These are phyloP conservation scores for Mustelus asterias DNA, from an alignment of 2,113 vertebrate species.

Conservation along the genomic window DNA sequence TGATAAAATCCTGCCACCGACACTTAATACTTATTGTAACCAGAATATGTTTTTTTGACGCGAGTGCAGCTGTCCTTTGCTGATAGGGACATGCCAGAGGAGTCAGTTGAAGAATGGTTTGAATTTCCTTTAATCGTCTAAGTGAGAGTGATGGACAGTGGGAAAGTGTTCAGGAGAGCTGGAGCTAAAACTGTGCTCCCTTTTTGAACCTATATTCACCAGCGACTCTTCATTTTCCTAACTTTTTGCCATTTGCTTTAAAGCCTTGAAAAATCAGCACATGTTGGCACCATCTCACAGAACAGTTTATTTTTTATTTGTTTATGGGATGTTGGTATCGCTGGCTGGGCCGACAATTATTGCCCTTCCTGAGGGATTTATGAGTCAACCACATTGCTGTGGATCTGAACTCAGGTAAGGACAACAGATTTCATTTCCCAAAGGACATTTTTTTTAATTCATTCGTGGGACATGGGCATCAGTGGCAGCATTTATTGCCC, in stretches of 20 bases:
- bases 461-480: too few relatives aligned
- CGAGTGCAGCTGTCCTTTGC: slow-evolving; percentile 23
- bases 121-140: slow-evolving; percentile 22
- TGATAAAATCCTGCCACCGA: slow-evolving; percentile 21
- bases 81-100: slow-evolving; percentile 9
- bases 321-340: too few relatives aligned
- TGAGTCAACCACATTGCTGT: too few relatives aligned
- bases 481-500: too few relatives aligned
- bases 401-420: too few relatives aligned
- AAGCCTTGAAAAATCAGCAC: neutral
- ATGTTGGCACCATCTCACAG: neutral
- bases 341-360: too few relatives aligned
- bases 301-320: too few relatives aligned
- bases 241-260: neutral
- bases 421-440: too few relatives aligned
- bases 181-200: neutral
- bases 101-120: neutral
- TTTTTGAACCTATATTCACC: neutral
- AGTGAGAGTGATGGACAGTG: slow-evolving; percentile 29
- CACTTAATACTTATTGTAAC: slow-evolving; percentile 35
- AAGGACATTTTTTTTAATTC: too few relatives aligned
- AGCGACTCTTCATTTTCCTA: neutral
- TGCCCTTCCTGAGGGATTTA: too few relatives aligned
- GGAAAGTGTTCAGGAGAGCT: neutral
- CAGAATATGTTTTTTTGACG: neutral